Conservation (phyloP, 2,797 vertebrate genomes). For the Clarias platycephalus region DNA sequence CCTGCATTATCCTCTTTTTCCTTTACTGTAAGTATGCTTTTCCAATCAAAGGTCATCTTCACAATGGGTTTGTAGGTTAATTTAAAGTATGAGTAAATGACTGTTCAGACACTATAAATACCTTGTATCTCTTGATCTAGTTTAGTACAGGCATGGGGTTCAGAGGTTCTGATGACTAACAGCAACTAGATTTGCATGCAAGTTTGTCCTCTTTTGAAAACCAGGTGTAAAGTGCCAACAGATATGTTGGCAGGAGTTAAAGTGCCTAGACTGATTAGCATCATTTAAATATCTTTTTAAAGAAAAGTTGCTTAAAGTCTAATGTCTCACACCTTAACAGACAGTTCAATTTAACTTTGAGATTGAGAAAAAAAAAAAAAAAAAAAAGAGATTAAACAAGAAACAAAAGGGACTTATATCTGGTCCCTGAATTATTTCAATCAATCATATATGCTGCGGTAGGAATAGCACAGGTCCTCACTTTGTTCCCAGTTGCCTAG, state of each 20-base stretch:
- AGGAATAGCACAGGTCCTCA: neutral
- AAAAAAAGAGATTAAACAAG: neutral
- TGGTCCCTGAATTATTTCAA: neutral
- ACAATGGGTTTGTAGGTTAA: conserved; percentile 66
- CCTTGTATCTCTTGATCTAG: too few species aligned
- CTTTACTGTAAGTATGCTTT: conserved; percentile 79
- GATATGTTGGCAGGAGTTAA: neutral
- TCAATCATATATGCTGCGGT: neutral
- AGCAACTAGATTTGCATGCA: neutral
- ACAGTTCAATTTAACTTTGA: neutral
- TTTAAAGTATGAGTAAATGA: too few species aligned
- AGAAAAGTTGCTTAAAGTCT: neutral
- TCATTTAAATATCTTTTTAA: neutral
- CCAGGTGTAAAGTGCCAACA: neutral
- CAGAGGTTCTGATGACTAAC: neutral
- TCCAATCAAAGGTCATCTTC: conserved; percentile 76
- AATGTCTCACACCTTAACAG: neutral
- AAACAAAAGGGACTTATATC: neutral
- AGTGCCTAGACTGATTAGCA: neutral
- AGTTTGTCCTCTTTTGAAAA: neutral
- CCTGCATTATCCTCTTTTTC: conserved; percentile 75
- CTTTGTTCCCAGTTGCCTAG: neutral
- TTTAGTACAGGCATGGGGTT: too few species aligned
- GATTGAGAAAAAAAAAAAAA: neutral
- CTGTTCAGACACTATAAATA: too few species aligned